phyloP scores from a whole-genome alignment of 2,888 invertebrate genomes.

The Eucera pruinosa region DNA sequence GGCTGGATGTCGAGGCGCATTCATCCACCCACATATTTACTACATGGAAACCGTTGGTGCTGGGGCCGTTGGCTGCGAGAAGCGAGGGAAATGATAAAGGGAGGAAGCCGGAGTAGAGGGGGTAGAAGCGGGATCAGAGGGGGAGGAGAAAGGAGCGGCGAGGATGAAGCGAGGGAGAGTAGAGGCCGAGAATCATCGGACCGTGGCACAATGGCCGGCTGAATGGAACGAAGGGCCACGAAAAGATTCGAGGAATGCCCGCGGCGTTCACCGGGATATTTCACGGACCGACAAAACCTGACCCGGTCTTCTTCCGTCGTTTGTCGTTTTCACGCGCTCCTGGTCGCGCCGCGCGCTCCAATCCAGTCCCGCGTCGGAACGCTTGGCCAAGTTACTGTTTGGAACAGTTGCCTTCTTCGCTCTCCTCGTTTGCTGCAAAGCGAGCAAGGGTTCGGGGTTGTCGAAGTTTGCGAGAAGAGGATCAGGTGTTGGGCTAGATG shows the following conservation, averaged over 20 bases:
- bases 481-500: too few relatives aligned
- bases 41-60: slow-evolving; percentile 37
- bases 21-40: slow-evolving; percentile 54
- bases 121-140: background rate
- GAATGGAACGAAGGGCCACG: slow-evolving; percentile 42
- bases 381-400: background rate
- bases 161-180: background rate
- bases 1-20: slow-evolving; percentile 45
- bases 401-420: too few relatives aligned
- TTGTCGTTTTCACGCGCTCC: slow-evolving; percentile 41
- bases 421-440: too few relatives aligned
- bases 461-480: too few relatives aligned
- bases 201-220: slow-evolving; percentile 52
- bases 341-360: background rate
- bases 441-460: too few relatives aligned
- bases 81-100: slow-evolving; percentile 46
- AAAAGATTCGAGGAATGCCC: slow-evolving; percentile 60
- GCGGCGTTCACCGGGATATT: slow-evolving; percentile 37
- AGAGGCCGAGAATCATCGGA: slow-evolving; percentile 46
- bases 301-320: slow-evolving; percentile 23
- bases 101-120: background rate
- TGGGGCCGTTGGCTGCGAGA: slow-evolving; percentile 19
- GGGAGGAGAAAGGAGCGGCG: too few relatives aligned
- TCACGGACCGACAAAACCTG: slow-evolving; percentile 51
- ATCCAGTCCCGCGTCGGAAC: background rate